Evolutionary conservation across 2,797 vertebrate species (phyloP).

Genomic region (Aphelocoma californica): DNA sequence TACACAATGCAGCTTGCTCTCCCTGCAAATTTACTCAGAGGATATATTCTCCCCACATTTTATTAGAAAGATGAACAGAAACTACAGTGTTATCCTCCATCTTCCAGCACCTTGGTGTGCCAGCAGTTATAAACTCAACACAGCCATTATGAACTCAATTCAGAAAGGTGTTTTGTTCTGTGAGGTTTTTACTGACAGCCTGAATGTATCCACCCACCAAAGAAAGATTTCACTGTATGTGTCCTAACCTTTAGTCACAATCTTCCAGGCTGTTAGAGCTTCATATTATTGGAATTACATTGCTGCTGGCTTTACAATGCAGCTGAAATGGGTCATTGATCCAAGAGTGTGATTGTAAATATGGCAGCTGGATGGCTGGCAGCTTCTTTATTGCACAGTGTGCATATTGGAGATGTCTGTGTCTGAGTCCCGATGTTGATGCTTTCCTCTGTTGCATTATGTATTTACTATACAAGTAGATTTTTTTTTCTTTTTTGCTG

Average conservation of each 20-base stretch:
- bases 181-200: not conserved
- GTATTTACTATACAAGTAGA: not conserved
- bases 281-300: not conserved
- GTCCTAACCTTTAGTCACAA: not conserved
- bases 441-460: not conserved
- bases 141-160: not conserved
- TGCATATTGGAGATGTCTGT: not conserved
- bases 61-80: not conserved
- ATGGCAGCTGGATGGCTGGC: not conserved
- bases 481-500: not conserved
- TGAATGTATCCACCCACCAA: not conserved
- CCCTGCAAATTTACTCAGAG: not conserved
- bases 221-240: not conserved
- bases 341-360: not conserved
- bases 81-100: not conserved
- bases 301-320: constrained; percentile 3
- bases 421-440: not conserved
- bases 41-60: not conserved
- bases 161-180: not conserved
- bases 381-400: not conserved
- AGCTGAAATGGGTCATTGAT: not conserved
- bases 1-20: not conserved
- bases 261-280: not conserved
- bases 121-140: not conserved
- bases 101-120: not conserved